phyloP scores from a whole-genome alignment of 2,113 vertebrate species.

The Casuarius casuarius region DNA sequence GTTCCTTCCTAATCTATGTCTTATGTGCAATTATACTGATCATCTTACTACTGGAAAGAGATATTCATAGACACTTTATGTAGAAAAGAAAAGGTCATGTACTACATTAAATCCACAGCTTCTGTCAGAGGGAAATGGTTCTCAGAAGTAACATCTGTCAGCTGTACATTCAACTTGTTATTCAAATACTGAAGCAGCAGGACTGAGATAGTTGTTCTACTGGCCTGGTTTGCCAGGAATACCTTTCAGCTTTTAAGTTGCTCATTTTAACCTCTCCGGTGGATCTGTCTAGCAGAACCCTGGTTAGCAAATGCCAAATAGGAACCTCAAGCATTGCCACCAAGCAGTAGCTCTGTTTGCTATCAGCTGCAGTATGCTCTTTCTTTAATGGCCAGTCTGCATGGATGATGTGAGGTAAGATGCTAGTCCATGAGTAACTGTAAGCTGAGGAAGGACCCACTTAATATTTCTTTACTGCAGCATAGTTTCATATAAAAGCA shows the following conservation, averaged over 20 bases:
- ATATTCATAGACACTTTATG: not conserved
- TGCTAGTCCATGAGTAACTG: not conserved
- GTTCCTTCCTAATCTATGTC: not conserved
- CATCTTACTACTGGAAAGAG: not conserved
- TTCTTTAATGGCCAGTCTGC: not conserved
- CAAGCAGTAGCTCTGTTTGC: not conserved
- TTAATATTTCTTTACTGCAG: not conserved
- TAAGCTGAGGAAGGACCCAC: not conserved
- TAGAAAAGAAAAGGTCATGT: not conserved
- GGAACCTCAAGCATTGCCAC: not conserved
- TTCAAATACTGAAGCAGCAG: not conserved
- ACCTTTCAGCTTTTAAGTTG: not conserved
- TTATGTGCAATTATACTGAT: not conserved
- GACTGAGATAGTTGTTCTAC: not conserved
- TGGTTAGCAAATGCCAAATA: not conserved
- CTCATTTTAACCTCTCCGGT: not conserved
- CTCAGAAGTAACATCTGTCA: not conserved
- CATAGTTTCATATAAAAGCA: not conserved
- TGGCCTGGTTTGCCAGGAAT: not conserved
- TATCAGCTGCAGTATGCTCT: not conserved
- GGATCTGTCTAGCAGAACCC: not conserved
- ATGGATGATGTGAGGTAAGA: not conserved
- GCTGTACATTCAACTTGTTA: not conserved
- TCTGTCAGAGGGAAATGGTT: not conserved
- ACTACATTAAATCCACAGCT: not conserved